Evolutionary conservation across 2,113 vertebrate genomes (phyloP), one percentile per base, ranked within the genome.

Genomic region (Neopipo cinnamomea): DNA sequence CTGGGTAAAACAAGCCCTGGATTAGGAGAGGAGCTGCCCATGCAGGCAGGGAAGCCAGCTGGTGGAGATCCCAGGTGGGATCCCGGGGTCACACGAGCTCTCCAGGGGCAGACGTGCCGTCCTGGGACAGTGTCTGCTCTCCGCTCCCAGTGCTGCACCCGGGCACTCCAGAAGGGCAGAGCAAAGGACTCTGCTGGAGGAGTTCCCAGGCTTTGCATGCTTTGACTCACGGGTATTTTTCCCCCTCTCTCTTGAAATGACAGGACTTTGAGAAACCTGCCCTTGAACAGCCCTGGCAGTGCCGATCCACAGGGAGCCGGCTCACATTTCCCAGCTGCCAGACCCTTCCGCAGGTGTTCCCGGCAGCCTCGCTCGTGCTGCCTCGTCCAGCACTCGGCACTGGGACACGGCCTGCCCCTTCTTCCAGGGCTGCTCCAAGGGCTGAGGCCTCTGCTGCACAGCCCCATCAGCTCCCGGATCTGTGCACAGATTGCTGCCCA

Each of bases 81-180:
- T 81, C 13, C 9, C 4, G 0, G 2, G 0, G 46, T 21, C 0
- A 3, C 5, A 2, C 0, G 2, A 4, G 63, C n/a, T 35, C 14
- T 14, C n/a, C 25, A 0, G 7, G 53, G 33, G 13, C 2, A 27
- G 61, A 46, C 0, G 0, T 1, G 4, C 55, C 41, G 3, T 13
- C 44, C 83, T 0, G 4, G 27, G 70, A 22, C 81, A 16, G 77
- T 1, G 70, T 4, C 75, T 37, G 72, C 7, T 23, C n/a, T 22
- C 62, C 23, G 70, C 74, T n/a, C 67, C 24, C 19, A 44, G 62
- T 44, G 62, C 62, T 28, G 61, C 61, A 18, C 8, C 25, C 1
- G 0, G 35, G 50, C 58, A 31, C 87, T 17, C 61, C 61, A 8
- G 12, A 30, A 28, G 13, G 58, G 47, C 53, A 30, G n/a, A n/a